Percentiles rank a stretch among this genome's conserved stretches.
phyloP scores from a whole-genome alignment of 2,113 vertebrate genomes.

The Struthio camelus region DNA sequence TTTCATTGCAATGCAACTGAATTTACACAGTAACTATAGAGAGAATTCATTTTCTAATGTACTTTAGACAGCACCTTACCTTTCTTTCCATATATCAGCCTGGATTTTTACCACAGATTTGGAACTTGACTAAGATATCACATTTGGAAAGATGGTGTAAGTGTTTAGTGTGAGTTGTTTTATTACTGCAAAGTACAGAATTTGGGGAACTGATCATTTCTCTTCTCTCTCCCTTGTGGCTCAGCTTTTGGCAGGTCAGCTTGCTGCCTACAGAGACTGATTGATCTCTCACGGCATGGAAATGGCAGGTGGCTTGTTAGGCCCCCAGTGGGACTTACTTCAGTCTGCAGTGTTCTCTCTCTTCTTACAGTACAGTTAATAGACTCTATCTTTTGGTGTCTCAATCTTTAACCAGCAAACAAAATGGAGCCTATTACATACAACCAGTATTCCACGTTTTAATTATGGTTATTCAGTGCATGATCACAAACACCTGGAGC shows the following conservation, averaged over 20 bases:
- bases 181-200: conserved; percentile 10
- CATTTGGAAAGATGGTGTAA: background rate
- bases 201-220: conserved; percentile 56
- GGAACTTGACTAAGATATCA: background rate
- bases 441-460: background rate
- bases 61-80: background rate
- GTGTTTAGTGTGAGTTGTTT: background rate
- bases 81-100: background rate
- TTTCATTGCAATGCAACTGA: background rate
- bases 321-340: conserved; percentile 17
- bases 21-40: background rate
- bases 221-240: conserved; percentile 7
- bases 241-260: conserved; percentile 43
- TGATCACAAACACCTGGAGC: background rate
- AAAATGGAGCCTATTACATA: conserved; percentile 7
- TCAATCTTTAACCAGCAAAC: background rate
- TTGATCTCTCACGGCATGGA: conserved; percentile 32
- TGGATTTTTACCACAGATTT: background rate
- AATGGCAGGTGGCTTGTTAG: conserved; percentile 62
- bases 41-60: background rate
- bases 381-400: background rate
- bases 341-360: conserved; percentile 1
- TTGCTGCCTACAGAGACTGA: conserved; percentile 31
- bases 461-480: background rate
- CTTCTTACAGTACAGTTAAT: background rate